Base-by-base conservation (phyloP, 2,113 vertebrate genomes). In the Neolamprologus brichardi region DNA sequence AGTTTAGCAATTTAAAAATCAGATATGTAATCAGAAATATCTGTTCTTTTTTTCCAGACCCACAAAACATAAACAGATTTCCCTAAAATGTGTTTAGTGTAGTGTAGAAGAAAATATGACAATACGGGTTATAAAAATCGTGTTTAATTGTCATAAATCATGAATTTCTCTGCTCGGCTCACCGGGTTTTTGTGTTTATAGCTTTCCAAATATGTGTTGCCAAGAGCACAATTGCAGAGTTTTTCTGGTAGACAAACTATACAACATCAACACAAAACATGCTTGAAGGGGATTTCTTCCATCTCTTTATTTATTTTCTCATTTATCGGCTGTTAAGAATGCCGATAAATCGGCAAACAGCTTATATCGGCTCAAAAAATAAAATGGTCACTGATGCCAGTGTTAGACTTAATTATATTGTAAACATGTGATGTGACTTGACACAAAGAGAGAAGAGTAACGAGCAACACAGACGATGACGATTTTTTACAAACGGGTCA, bases 51-150 rank as follows among this genome's bases (percentile, higher is more conserved):
- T 39, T 70, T 41, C 7, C 64, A 70, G 34, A 70, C 34, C 8
- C 12, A 70, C 20, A 70, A 6, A 41, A 70, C 37, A 41, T 10
- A 25, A 15, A 41, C 0, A 70, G 37, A 70, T 44, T 70, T 2
- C 64, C 20, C 20, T 8, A 23, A 70, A 23, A 70, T 25, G 8
- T 39, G 32, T 67, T 25, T 15, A 41, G 37, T 70, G 5, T 44
- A 17, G 37, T 17, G 58, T 25, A 15, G 30, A 70, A 18, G 9
- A 70, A 39, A 39, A 39, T 20, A 14, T 23, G 62, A 67, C 62
- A 39, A 64, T n/a, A 12, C n/a, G 5, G 3, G 7, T 37, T 37
- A 12, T n/a, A 0, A 62, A n/a, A 12, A 64, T 37, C 2, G 3
- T 64, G 34, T 39, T 14, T 67, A 20, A 39, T 70, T 39, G 18